Evolutionary conservation across 2,888 invertebrate genomes (phyloP), one percentile per base, ranked within the genome.

Genomic region (Pandemis heparana): DNA sequence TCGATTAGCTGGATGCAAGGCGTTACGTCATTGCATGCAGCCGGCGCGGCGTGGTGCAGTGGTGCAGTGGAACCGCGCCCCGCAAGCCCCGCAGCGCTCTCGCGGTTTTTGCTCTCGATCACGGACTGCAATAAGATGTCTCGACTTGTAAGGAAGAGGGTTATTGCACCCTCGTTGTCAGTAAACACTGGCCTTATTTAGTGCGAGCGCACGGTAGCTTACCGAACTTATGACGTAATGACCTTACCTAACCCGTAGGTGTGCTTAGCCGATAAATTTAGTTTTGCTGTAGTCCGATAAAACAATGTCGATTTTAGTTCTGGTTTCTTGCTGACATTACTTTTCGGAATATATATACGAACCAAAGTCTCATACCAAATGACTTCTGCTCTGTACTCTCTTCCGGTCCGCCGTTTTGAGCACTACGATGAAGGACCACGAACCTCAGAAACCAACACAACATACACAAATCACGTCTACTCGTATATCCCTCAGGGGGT

Each of bases 41-140:
- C 46, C 18, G 61, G 7, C 39, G 14, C 23, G 43, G 18, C 23
- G 43, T 7, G 18, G 6, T 38, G 7, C 60, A 60, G 60, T 38
- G n/a, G 60, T n/a, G n/a, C n/a, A n/a, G n/a, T n/a, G n/a, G n/a
- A n/a, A n/a, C n/a, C n/a, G n/a, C n/a, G n/a, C n/a, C 46, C 46
- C 43, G 16, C 18, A n/a, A n/a, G 23, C 23, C 63, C 46, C 46
- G 46, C 23, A 23, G 63, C 23, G 23, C 63, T 10, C 43, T 23
- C 18, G 53, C 18, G 46, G 43, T 46, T 63, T 63, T 46, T 63
- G 63, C 46, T 63, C 63, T 23, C 63, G 23, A 63, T 63, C 46
- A 14, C 38, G 38, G 14, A 38, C 38, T 12, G 60, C 10, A 60
- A 60, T 38, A 60, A 32, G 59, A 32, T 14, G 59, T 38, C 23